These are phyloP conservation scores for Drosophila nigromelanica DNA, from an alignment of 1,140 invertebrate genomes.

Conservation along the genomic window DNA sequence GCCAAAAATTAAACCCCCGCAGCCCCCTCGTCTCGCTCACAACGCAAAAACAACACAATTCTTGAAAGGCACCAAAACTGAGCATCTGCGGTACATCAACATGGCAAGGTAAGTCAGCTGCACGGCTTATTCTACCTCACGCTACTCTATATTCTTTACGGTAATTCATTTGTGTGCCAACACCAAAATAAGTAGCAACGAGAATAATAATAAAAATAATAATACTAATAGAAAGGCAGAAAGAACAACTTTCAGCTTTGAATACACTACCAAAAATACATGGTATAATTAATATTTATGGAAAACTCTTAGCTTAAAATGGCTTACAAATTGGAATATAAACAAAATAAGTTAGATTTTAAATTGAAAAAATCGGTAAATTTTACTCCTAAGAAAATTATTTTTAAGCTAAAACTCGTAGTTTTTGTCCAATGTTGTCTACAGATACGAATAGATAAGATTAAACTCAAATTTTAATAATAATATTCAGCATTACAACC, in stretches of 20 bases:
- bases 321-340: no score
- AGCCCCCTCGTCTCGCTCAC: background rate
- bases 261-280: no score
- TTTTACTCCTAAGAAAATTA: no score
- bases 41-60: slow-evolving; percentile 10
- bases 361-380: no score
- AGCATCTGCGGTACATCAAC: slow-evolving; percentile 37
- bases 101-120: slow-evolving; percentile 64
- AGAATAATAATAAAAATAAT: background rate
- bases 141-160: background rate
- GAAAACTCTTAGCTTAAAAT: no score
- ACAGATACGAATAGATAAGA: no score
- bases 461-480: no score
- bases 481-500: no score
- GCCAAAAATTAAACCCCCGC: slow-evolving; percentile 26
- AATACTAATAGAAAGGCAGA: background rate
- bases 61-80: slow-evolving; percentile 4
- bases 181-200: background rate
- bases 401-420: no score
- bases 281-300: no score
- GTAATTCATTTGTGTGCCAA: slow-evolving; percentile 1
- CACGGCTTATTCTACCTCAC: slow-evolving; percentile 25
- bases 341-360: no score
- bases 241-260: background rate
- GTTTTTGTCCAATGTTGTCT: no score